phyloP scores from a whole-genome alignment of 2,113 vertebrate genomes.

The Atherinomorus stipes region DNA sequence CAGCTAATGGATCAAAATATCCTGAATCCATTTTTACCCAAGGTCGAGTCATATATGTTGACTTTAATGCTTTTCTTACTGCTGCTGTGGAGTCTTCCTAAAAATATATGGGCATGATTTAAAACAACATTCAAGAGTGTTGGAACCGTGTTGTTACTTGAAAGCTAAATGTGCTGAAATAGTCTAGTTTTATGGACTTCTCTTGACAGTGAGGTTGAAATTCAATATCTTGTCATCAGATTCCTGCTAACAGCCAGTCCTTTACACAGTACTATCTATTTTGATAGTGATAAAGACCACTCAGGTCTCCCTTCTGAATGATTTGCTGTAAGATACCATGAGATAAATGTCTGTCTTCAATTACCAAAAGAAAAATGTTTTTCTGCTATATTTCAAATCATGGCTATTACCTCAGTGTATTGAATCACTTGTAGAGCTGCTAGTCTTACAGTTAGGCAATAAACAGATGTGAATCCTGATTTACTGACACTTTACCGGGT shows the following conservation, averaged over 20 bases:
- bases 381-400: constrained; percentile 22
- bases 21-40: constrained; percentile 53
- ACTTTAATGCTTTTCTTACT: constrained; percentile 17
- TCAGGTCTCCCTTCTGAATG: constrained; percentile 31
- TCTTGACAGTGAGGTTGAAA: constrained; percentile 27
- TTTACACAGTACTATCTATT: constrained; percentile 26
- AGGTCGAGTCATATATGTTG: constrained; percentile 56
- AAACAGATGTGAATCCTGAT: constrained; percentile 2
- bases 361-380: constrained; percentile 23
- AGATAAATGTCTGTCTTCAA: constrained; percentile 16
- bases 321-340: constrained; percentile 32
- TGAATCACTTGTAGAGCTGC: constrained; percentile 11
- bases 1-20: constrained; percentile 55
- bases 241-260: constrained; percentile 19
- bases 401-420: constrained; percentile 8
- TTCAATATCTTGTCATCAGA: constrained; percentile 25
- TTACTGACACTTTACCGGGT: background rate
- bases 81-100: constrained; percentile 18
- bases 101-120: constrained; percentile 26
- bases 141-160: background rate
- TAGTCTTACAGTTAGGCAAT: background rate
- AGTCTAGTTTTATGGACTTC: constrained; percentile 10
- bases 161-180: constrained; percentile 7
- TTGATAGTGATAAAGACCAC: constrained; percentile 14
- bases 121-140: constrained; percentile 26